Conservation (phyloP, 2,113 vertebrate genomes). For the Podocnemis expansa region DNA sequence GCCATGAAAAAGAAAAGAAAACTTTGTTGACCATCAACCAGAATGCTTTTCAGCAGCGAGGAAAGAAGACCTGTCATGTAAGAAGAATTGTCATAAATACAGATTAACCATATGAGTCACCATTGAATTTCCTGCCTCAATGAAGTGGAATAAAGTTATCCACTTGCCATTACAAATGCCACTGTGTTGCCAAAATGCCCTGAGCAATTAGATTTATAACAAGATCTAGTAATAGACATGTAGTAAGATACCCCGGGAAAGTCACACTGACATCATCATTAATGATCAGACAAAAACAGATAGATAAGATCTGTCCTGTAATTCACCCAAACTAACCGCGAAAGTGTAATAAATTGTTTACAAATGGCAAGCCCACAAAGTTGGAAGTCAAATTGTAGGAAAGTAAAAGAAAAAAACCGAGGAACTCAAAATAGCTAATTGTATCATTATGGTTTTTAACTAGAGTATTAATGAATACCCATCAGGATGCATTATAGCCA, state of each 20-base stretch:
- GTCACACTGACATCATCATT: not conserved
- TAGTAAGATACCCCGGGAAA: not conserved
- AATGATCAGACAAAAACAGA: not conserved
- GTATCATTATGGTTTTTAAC: not conserved
- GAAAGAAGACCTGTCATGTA: too few relatives aligned
- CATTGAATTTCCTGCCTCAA: not conserved
- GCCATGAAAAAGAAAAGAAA: too few relatives aligned
- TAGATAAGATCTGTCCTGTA: not conserved
- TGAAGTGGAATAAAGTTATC: not conserved
- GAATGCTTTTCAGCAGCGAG: slow-evolving; percentile 15
- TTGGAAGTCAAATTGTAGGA: slow-evolving; percentile 27
- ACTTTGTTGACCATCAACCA: not conserved
- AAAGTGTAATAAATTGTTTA: not conserved
- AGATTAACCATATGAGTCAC: not conserved
- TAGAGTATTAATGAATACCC: not conserved
- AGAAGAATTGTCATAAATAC: not conserved
- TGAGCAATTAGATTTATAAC: too few relatives aligned
- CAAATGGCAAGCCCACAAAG: not conserved
- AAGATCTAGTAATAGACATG: not conserved
- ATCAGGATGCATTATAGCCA: not conserved
- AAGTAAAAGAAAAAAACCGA: not conserved
- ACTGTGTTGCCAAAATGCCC: not conserved
- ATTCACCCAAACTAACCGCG: not conserved
- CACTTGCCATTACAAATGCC: not conserved
- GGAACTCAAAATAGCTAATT: not conserved